Percentiles rank a stretch among this genome's conserved stretches.
Evolutionary conservation across 1,140 invertebrate species (phyloP).

Genomic region (Lepidotrigona ventralis): DNA sequence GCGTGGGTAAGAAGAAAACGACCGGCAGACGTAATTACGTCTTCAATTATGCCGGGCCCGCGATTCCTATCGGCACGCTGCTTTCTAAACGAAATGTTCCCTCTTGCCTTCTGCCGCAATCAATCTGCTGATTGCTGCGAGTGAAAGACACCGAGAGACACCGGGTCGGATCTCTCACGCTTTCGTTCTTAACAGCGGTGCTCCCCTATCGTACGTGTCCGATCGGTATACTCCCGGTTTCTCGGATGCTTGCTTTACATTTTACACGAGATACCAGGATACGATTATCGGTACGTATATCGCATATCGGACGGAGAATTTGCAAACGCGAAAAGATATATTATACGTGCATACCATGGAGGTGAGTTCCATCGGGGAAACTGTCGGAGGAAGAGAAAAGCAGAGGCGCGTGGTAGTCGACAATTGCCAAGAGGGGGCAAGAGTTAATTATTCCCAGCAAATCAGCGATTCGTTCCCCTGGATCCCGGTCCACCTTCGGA

Average conservation of each 20-base stretch:
- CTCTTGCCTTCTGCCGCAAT: constrained; percentile 48
- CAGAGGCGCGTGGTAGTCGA: neutral
- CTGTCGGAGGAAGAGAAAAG: neutral
- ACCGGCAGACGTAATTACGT: constrained; percentile 42
- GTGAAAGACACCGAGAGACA: neutral
- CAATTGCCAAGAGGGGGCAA: neutral
- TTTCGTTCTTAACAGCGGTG: constrained; percentile 50
- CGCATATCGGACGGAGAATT: no score
- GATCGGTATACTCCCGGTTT: constrained; percentile 16
- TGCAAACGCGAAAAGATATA: no score
- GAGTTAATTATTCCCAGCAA: constrained; percentile 35
- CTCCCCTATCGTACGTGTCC: constrained; percentile 31
- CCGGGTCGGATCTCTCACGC: constrained; percentile 58
- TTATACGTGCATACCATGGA: no score
- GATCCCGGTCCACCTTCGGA: neutral
- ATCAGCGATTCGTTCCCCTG: constrained; percentile 29
- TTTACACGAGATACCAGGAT: neutral
- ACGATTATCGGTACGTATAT: neutral
- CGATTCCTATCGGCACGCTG: constrained; percentile 54
- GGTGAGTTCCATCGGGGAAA: neutral
- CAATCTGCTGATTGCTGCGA: constrained; percentile 46
- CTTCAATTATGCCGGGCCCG: constrained; percentile 51
- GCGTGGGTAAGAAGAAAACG: constrained; percentile 53
- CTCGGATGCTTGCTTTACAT: neutral
- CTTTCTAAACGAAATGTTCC: constrained; percentile 54